A percentile compares a stretch with the other conserved stretches of the same genome.
These are phyloP conservation scores for Chrysoperla carnea DNA, from an alignment of 1,140 invertebrate species.

Conservation along the genomic window DNA sequence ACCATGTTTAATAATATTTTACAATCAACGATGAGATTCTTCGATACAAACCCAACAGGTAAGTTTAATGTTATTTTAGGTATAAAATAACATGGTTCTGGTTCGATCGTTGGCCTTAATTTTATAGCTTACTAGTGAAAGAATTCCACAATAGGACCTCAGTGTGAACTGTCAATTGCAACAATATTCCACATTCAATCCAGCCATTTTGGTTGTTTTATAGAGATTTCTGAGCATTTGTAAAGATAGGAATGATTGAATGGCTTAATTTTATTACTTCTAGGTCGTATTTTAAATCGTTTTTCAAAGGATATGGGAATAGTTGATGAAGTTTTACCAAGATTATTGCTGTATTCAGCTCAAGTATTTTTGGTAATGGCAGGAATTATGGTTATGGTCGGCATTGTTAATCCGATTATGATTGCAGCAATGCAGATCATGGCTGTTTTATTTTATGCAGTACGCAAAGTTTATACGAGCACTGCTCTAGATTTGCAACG, in stretches of 20 bases:
- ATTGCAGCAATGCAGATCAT: conserved; percentile 49
- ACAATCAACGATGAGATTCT: conserved; percentile 45
- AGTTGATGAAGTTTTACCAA: conserved; percentile 75
- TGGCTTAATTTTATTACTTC: conserved; percentile 4
- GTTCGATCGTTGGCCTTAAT: too few relatives aligned
- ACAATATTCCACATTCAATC: too few relatives aligned
- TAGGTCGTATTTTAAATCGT: conserved; percentile 49
- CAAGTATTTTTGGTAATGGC: conserved; percentile 43
- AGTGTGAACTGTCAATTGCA: too few relatives aligned
- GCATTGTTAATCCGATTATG: conserved; percentile 54
- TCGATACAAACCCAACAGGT: conserved; percentile 36
- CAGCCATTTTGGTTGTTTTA: too few relatives aligned
- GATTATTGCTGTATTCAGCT: conserved; percentile 56
- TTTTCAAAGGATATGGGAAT: conserved; percentile 66
- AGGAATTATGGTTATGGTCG: conserved; percentile 38
- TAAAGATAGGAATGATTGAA: not conserved
- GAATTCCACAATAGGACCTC: too few relatives aligned
- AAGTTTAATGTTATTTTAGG: conserved; percentile 9
- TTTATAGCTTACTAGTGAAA: too few relatives aligned
- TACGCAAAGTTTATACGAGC: conserved; percentile 60
- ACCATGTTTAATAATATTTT: conserved; percentile 65
- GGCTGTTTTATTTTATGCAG: conserved; percentile 45
- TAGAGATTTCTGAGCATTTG: too few relatives aligned
- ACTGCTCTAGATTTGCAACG: conserved; percentile 74
- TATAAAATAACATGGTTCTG: too few relatives aligned